Evolutionary conservation across 2,113 vertebrate species (phyloP), one percentile per base, ranked within the genome.

Genomic region (Solea solea): DNA sequence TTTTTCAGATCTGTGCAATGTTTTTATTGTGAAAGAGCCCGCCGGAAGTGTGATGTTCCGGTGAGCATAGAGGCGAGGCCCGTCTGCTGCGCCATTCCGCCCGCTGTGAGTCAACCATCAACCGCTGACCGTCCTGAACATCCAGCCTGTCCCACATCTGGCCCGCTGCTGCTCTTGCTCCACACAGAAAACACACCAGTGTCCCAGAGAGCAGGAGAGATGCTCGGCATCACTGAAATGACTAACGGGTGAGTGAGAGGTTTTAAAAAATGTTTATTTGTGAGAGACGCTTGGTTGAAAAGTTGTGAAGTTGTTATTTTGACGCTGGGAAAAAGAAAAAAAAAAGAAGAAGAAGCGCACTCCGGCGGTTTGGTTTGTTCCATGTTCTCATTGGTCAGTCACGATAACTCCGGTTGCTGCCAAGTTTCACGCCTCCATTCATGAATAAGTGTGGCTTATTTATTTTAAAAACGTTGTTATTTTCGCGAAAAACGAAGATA

Each of bases 171-270:
- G 2, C 71, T 8, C 34, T 2, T 34, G 34, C 34, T 34, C 34
- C 66, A 42, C 15, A 27, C 67, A 15, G 5, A 70, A 65, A 57
- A 61, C 21, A 27, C 34, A 27, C 27, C 8, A 42, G 54, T 34
- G 25, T 50, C 10, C 65, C 21, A 13, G 51, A 25, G 16, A 53
- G 9, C 51, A 16, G 60, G 34, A 54, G 54, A 0, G 76, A 93
- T 93, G 93, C 87, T 93, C 34, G 91, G 74, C 41, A 46, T 93
- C 6, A 78, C 81, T n/a, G 93, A 92, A 56, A 91, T 93, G 92
- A 93, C 90, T 0, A 92, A 92, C 25, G 91, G 93, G 93, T 93
- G 13, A 89, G 91, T 69, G 10, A 11, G 7, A 21, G 2, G 2
- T 68, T 55, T 13, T 3, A 10, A 27, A 13, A 21, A 13, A 2